These are phyloP conservation scores for Tokudaia tokunoshimensis DNA, from an alignment of 2,797 vertebrate species.

Conservation along the genomic window DNA sequence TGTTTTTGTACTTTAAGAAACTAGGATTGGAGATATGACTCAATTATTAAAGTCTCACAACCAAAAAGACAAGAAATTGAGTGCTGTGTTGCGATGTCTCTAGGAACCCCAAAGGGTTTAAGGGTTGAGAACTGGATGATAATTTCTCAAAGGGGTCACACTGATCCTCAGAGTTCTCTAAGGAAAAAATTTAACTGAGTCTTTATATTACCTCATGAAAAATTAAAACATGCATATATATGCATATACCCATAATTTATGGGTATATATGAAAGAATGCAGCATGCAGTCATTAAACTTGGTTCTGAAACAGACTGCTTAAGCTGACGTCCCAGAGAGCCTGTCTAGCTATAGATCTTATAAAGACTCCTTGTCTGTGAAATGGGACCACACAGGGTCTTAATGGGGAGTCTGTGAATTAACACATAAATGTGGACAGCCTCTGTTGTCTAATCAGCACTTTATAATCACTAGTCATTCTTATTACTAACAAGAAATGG, in stretches of 20 bases:
- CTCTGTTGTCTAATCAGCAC: background rate
- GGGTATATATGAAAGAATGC: background rate
- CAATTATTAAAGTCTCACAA: background rate
- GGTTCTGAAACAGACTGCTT: background rate
- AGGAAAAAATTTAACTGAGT: constrained; percentile 18
- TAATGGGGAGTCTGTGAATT: background rate
- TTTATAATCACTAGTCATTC: constrained; percentile 25
- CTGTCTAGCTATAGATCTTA: background rate
- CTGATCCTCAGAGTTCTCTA: background rate
- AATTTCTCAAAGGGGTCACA: constrained; percentile 29
- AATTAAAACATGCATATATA: constrained; percentile 49
- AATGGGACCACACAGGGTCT: background rate
- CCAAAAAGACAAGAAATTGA: constrained; percentile 45
- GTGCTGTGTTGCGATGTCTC: background rate
- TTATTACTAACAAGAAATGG: constrained; percentile 37
- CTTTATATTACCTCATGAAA: constrained; percentile 55
- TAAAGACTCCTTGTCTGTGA: constrained; percentile 10
- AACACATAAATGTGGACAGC: background rate
- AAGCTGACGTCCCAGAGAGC: background rate
- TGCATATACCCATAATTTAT: background rate
- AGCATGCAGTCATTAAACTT: background rate
- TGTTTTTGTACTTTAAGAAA: constrained; percentile 40
- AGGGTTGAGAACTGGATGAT: constrained; percentile 24
- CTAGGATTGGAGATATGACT: background rate
- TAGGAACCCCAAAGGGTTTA: constrained; percentile 50